Evolutionary conservation across 2,888 invertebrate species (phyloP), one percentile per base, ranked within the genome.

Genomic region (Malthinus seriepunctatus): DNA sequence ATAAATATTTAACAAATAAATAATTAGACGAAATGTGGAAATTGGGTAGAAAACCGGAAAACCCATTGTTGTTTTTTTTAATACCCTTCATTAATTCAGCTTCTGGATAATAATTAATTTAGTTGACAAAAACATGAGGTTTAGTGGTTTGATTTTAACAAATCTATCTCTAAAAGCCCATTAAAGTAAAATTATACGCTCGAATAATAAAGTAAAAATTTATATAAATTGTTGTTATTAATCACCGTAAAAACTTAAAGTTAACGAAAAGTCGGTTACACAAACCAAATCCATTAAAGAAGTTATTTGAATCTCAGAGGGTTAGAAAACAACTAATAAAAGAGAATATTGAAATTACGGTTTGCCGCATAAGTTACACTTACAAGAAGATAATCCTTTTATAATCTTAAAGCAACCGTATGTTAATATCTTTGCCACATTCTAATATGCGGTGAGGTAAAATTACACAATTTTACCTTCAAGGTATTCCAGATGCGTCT

Each of bases 321-420:
- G 46, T 38, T 33, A 8, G 42, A 44, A 32, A 48, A 52, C 48
- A 46, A 34, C 34, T 51, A 37, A 34, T 46, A 55, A 55, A 60
- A 60, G 60, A 51, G 60, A 47, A 54, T 51, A 56, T 56, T 56
- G 56, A 56, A 60, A 60, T 39, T 55, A 46, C 37, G 49, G 54
- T 44, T 42, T 47, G 23, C 46, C 56, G 56, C 55, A 56, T 56
- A 51, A 64, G 56, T 59, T 63, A 63, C 56, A 62, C 58, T 61
- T 64, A 59, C 56, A 49, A 49, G 47, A 51, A 59, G 63, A 61
- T 65, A 65, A 63, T 65, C 65, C 63, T 60, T 60, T 60, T 54
- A 60, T 51, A 51, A 60, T 54, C 55, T 60, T 42, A 38, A 51
- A 55, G 55, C 60, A 60, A 55, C 60, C 60, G 53, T 55, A 60